Conservation (phyloP, 2,113 vertebrate species). For the Ailuropoda melanoleuca region DNA sequence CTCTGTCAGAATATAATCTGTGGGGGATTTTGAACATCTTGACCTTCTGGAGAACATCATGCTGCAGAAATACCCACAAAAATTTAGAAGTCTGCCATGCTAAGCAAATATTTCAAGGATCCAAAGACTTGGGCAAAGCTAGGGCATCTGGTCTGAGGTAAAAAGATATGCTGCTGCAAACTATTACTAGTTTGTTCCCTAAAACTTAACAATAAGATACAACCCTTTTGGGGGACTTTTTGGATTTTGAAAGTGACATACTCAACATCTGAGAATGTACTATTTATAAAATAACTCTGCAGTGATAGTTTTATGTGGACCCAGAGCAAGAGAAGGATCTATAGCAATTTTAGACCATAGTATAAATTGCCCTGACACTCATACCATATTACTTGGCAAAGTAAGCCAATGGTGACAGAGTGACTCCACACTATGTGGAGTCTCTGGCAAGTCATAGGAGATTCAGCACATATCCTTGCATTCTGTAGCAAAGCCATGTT, state of each 20-base stretch:
- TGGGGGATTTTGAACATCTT: background rate
- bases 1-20: background rate
- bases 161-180: background rate
- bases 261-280: background rate
- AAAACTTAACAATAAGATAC: background rate
- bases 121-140: background rate
- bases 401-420: background rate
- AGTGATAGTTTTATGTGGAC: background rate
- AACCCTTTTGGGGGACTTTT: background rate
- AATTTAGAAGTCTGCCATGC: background rate
- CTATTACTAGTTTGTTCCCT: background rate
- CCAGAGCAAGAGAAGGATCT: background rate
- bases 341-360: background rate
- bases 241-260: background rate
- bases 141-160: background rate
- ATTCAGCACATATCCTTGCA: background rate
- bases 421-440: background rate
- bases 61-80: background rate
- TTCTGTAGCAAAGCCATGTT: background rate
- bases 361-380: background rate
- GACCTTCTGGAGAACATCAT: background rate
- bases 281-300: background rate
- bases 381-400: background rate
- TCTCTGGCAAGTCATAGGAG: background rate
- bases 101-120: background rate